These are phyloP conservation scores for Cataglyphis rosenhaueri DNA, from an alignment of 2,888 invertebrate genomes.

Conservation along the genomic window DNA sequence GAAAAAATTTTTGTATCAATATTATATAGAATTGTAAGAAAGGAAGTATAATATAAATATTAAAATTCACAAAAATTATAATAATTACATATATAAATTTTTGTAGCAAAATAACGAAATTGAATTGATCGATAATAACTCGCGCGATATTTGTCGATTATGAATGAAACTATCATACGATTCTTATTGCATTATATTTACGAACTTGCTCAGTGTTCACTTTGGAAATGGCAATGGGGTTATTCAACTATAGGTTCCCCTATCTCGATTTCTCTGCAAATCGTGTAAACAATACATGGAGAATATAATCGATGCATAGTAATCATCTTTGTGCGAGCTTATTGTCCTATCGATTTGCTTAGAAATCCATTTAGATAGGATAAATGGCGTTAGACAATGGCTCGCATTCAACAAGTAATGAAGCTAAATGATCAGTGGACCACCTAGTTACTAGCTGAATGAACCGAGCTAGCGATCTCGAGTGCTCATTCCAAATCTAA, in stretches of 20 bases:
- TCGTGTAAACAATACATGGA: constrained; percentile 53
- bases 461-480: constrained; percentile 48
- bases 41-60: not conserved
- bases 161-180: not conserved
- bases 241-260: not conserved
- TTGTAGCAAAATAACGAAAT: not conserved
- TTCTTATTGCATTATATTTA: not conserved
- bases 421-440: constrained; percentile 72
- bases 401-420: constrained; percentile 78
- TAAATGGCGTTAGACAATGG: constrained; percentile 75
- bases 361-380: constrained; percentile 77
- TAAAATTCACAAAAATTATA: not conserved
- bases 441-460: constrained; percentile 57
- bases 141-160: not conserved
- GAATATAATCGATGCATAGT: constrained; percentile 65
- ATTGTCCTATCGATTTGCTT: constrained; percentile 76
- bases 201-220: not conserved
- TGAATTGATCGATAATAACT: not conserved
- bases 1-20: not conserved
- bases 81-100: not conserved
- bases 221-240: not conserved
- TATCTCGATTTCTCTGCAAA: constrained; percentile 61
- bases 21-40: not conserved
- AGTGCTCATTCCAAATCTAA: not conserved
- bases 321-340: constrained; percentile 71